Evolutionary conservation across 2,113 vertebrate species (phyloP).

Genomic region (Prunella fulvescens): DNA sequence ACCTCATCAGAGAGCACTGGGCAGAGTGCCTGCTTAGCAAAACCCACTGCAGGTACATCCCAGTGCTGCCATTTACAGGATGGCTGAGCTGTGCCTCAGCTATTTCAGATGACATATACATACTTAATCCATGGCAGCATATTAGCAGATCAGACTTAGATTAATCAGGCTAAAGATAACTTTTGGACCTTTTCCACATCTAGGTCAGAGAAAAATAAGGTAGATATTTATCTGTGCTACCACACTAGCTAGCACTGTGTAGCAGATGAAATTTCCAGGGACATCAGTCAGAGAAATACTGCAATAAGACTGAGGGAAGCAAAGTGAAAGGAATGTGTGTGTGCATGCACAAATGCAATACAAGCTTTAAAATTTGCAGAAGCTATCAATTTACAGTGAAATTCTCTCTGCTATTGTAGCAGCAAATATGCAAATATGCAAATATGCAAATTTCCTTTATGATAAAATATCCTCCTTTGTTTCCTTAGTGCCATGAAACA

Average conservation of each 20-base stretch:
- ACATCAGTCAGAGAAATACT: background rate
- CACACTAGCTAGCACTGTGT: background rate
- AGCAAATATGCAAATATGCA: background rate
- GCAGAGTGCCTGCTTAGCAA: background rate
- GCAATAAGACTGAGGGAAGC: background rate
- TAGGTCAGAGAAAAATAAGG: slow-evolving; percentile 40
- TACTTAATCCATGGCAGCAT: slow-evolving; percentile 28
- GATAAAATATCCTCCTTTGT: background rate
- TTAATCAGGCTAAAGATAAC: slow-evolving; percentile 54
- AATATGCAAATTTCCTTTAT: background rate
- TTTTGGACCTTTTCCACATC: slow-evolving; percentile 30
- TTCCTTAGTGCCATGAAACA: background rate
- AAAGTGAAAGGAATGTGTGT: background rate
- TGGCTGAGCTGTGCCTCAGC: background rate
- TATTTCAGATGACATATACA: background rate
- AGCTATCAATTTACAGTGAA: background rate
- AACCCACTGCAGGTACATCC: background rate
- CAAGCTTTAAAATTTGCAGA: background rate
- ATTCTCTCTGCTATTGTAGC: background rate
- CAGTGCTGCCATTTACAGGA: background rate
- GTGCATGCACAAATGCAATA: background rate
- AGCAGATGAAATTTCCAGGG: slow-evolving; percentile 4
- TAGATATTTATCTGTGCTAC: background rate
- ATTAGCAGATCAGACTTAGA: slow-evolving; percentile 44
- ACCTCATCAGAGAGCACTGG: background rate